Evolutionary conservation across 2,113 vertebrate genomes (phyloP), one percentile per base, ranked within the genome.

Genomic region (Pungitius pungitius): DNA sequence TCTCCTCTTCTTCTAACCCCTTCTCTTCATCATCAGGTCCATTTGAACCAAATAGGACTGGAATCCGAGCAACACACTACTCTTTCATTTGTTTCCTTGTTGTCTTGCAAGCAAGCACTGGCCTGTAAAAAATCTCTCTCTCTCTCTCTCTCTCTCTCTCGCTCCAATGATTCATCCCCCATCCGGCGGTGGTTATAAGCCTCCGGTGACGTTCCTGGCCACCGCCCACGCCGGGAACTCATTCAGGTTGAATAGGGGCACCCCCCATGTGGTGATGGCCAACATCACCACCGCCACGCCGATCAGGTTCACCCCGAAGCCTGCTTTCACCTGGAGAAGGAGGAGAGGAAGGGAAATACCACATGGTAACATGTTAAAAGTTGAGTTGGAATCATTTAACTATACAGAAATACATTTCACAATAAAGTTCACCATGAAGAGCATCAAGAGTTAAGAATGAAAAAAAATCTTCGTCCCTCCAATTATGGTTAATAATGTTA

Each of bases 191-290:
- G 68, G 85, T 91, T 93, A 94, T 88, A 93, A 90, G 84, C 73
- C 83, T 12, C 89, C 89, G 0, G 96, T 99, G 83, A 90, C 20
- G 27, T 99, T 99, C 63, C 90, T 88, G 73, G 90, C 87, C 20
- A 72, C 59, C 1, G 96, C 96, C 98, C 98, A 99, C 68, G 87
- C 90, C 20, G 98, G 98, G 71, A 97, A 99, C 52, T 92, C 93
- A 3, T 94, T 91, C 88, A 99, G 87, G 70, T 96, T 93, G 88
- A 99, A 99, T 49, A 99, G 96, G 15, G 94, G 95, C 37, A 95
- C 92, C 18, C 98, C 98, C 98, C 98, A 99, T 0, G 97, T 99
- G 74, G 95, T 96, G 89, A 99, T 98, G 73, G 96, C 98, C 87
- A 99, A 90, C 94, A 95, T 98, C 62, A 99, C 97, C 60, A 97